A percentile compares a stretch with the other conserved stretches of the same genome.
Conservation (phyloP, 2,797 vertebrate genomes). For the Pipistrellus pipistrellus region DNA sequence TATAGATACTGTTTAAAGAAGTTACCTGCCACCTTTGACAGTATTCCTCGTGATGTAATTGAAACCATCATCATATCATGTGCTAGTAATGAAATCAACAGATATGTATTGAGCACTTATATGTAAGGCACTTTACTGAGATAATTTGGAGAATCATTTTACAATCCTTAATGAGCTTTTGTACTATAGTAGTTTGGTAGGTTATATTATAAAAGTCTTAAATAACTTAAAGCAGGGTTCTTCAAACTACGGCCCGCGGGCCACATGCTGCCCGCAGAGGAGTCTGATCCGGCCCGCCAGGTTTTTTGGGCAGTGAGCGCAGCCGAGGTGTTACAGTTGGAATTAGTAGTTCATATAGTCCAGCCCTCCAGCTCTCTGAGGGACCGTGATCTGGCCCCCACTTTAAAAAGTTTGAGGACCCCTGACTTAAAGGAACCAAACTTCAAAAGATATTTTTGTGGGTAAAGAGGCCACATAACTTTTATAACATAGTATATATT, state of each 20-base stretch:
- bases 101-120: not conserved
- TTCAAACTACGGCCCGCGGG: too few relatives aligned
- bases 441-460: slow-evolving; percentile 21
- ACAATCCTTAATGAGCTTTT: not conserved
- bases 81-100: slow-evolving; percentile 29
- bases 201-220: slow-evolving; percentile 58
- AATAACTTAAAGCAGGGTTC: slow-evolving; percentile 24
- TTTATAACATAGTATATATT: not conserved
- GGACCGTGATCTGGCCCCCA: too few relatives aligned
- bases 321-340: too few relatives aligned
- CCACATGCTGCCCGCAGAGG: too few relatives aligned
- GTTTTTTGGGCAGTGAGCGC: too few relatives aligned
- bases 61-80: not conserved
- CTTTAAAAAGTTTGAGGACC: too few relatives aligned
- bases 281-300: too few relatives aligned
- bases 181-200: not conserved
- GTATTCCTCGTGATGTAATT: not conserved
- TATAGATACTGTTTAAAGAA: slow-evolving; percentile 8
- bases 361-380: too few relatives aligned
- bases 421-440: not conserved
- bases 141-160: slow-evolving; percentile 46
- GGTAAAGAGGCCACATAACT: not conserved
- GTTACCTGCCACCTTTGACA: not conserved
- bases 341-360: too few relatives aligned
- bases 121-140: not conserved